A percentile compares a stretch with the other conserved stretches of the same genome.
phyloP scores from a whole-genome alignment of 2,888 invertebrate genomes.

The Lithophane socia region DNA sequence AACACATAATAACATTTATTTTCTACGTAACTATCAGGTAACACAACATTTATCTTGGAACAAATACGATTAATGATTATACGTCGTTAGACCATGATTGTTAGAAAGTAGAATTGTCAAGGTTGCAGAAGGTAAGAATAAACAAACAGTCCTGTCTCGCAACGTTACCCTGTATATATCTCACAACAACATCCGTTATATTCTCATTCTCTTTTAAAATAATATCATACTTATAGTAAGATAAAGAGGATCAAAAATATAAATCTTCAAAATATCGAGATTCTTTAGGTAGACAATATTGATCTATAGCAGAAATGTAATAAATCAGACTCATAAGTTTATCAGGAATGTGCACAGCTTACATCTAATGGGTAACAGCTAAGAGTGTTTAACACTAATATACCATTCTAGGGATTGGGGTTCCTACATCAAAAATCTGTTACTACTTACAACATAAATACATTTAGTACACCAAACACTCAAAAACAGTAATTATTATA shows the following conservation, averaged over 20 bases:
- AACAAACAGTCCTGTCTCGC: slow-evolving; percentile 74
- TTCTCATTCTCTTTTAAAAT: slow-evolving; percentile 79
- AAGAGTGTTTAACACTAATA: slow-evolving; percentile 81
- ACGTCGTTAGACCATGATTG: slow-evolving; percentile 62
- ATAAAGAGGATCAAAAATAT: slow-evolving; percentile 89
- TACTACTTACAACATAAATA: slow-evolving; percentile 79
- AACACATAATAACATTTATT: slow-evolving; percentile 82
- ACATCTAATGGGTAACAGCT: slow-evolving; percentile 80
- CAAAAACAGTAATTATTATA: slow-evolving; percentile 75
- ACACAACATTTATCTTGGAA: slow-evolving; percentile 85
- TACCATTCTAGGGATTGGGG: slow-evolving; percentile 77
- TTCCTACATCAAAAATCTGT: slow-evolving; percentile 75
- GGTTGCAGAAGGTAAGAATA: slow-evolving; percentile 70
- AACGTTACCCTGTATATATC: slow-evolving; percentile 87
- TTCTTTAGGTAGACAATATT: slow-evolving; percentile 84
- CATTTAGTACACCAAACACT: slow-evolving; percentile 82
- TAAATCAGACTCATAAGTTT: slow-evolving; percentile 87
- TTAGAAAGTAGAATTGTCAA: slow-evolving; percentile 75
- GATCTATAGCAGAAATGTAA: slow-evolving; percentile 88
- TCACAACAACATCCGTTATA: slow-evolving; percentile 81
- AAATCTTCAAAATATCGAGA: slow-evolving; percentile 88
- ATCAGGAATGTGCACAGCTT: slow-evolving; percentile 89
- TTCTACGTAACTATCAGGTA: slow-evolving; percentile 79
- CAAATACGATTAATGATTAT: slow-evolving; percentile 66
- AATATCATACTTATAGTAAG: slow-evolving; percentile 86